phyloP scores from a whole-genome alignment of 2,797 vertebrate species.

The Hippoglossus hippoglossus region DNA sequence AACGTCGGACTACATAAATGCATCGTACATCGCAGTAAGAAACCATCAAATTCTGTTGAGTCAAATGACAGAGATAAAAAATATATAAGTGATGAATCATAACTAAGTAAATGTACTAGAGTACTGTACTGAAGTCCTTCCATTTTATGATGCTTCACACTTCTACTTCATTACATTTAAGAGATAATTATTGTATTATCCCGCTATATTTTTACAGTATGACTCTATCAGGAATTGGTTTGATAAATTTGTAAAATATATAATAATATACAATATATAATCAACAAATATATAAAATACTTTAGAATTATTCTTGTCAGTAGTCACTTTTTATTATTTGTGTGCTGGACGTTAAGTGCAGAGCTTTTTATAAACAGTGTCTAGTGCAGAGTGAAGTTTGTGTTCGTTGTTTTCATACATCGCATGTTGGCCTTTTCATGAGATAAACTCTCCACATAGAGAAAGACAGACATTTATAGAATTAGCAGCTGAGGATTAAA shows the following conservation, averaged over 20 bases:
- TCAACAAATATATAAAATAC: not conserved
- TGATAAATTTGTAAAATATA: not conserved
- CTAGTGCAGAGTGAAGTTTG: too few relatives aligned
- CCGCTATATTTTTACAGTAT: too few relatives aligned
- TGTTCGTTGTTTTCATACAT: too few relatives aligned
- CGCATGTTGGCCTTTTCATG: too few relatives aligned
- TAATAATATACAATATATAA: not conserved
- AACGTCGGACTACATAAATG: conserved; percentile 95
- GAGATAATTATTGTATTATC: too few relatives aligned
- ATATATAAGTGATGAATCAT: not conserved
- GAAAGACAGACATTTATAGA: not conserved
- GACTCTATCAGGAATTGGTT: too few relatives aligned
- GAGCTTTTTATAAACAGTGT: too few relatives aligned
- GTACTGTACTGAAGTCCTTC: not conserved
- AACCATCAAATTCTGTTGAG: not conserved
- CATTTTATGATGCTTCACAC: too few relatives aligned
- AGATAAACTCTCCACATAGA: too few relatives aligned
- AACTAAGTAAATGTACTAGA: not conserved
- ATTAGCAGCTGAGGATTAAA: not conserved
- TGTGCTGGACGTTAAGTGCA: too few relatives aligned
- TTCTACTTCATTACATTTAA: too few relatives aligned
- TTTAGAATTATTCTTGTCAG: not conserved
- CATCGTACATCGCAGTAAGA: conserved; percentile 94
- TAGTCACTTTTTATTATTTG: too few relatives aligned
- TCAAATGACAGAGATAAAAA: not conserved